phyloP scores from a whole-genome alignment of 2,888 invertebrate species.

The Poecilobothrus nobilitatus region DNA sequence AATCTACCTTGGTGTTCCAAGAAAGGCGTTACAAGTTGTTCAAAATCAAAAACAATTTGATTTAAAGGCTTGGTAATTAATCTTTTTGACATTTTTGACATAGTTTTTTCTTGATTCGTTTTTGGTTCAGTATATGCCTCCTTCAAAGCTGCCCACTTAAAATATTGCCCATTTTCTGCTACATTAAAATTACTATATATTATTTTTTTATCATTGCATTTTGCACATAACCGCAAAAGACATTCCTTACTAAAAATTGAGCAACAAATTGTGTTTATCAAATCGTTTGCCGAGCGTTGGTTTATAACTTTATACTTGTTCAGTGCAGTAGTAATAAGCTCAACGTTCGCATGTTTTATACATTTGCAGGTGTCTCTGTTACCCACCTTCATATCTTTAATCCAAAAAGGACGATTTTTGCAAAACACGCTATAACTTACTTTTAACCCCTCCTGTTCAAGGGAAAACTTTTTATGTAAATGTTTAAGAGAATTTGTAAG shows the following conservation, averaged over 20 bases:
- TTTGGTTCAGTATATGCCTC: too few relatives aligned
- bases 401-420: background rate
- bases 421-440: background rate
- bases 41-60: background rate
- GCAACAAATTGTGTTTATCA: background rate
- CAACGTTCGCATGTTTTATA: background rate
- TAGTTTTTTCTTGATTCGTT: too few relatives aligned
- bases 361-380: conserved; percentile 6
- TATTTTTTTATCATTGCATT: too few relatives aligned
- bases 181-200: too few relatives aligned
- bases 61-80: too few relatives aligned
- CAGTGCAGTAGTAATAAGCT: background rate
- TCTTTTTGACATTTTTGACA: too few relatives aligned
- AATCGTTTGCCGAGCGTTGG: background rate
- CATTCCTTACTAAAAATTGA: background rate
- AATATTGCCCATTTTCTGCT: too few relatives aligned
- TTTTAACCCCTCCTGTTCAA: background rate
- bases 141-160: too few relatives aligned
- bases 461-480: background rate
- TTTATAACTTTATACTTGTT: background rate
- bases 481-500: background rate
- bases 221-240: too few relatives aligned
- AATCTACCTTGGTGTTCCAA: background rate
- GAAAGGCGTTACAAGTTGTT: background rate
- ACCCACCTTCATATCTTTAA: background rate